phyloP scores from a whole-genome alignment of 2,113 vertebrate genomes.

The Sclerurus mexicanus region DNA sequence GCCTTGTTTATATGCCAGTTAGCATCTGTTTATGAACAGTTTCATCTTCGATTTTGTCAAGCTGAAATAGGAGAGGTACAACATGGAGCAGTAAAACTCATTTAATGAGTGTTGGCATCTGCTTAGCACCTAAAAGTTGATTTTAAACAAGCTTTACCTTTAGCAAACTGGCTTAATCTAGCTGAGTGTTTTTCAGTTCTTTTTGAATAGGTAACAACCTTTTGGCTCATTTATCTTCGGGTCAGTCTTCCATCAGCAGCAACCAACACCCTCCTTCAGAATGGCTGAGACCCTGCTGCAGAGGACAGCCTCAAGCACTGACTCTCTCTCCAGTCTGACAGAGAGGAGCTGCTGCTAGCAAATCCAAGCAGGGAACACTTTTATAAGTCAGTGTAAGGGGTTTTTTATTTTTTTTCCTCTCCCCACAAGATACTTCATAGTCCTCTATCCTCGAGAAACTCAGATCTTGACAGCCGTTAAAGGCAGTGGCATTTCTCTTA shows the following conservation, averaged over 20 bases:
- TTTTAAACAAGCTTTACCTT: not conserved
- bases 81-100: not conserved
- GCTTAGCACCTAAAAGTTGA: not conserved
- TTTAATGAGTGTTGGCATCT: not conserved
- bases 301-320: rapidly evolving
- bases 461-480: not conserved
- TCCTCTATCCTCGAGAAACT: not conserved
- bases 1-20: not conserved
- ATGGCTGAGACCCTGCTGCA: not conserved
- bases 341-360: not conserved
- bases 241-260: not conserved
- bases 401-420: not conserved
- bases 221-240: not conserved
- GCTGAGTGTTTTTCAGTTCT: rapidly evolving
- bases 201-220: not conserved
- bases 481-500: not conserved
- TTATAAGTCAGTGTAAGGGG: not conserved
- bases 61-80: not conserved
- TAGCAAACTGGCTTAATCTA: not conserved
- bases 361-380: not conserved
- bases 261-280: not conserved
- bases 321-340: not conserved
- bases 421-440: not conserved
- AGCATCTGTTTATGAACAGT: not conserved
- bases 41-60: not conserved